A percentile compares a stretch with the other conserved stretches of the same genome.
phyloP scores from a whole-genome alignment of 2,113 vertebrate species.

The Halichoerus grypus region DNA sequence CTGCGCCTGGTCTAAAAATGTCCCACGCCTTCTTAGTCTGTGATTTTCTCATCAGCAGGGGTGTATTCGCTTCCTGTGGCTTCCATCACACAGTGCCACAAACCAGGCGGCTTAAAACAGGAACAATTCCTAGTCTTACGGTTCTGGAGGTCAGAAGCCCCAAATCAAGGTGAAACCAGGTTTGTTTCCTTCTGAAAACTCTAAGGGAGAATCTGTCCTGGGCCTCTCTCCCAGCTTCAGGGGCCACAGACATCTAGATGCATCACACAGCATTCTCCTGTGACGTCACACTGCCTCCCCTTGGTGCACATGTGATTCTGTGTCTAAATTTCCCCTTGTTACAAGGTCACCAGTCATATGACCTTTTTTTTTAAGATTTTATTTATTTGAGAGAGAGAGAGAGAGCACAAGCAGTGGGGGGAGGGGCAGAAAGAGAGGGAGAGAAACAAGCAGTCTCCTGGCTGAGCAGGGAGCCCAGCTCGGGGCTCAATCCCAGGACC shows the following conservation, averaged over 20 bases:
- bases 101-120: not conserved
- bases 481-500: not conserved
- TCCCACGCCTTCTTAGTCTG: not conserved
- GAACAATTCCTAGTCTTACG: not conserved
- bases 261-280: fast-evolving
- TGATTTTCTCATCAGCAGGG: not conserved
- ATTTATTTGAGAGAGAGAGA: not conserved
- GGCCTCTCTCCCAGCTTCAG: not conserved
- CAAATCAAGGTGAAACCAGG: not conserved
- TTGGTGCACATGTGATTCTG: not conserved
- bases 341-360: not conserved
- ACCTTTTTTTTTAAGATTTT: not conserved
- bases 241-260: not conserved
- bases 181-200: not conserved
- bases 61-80: not conserved
- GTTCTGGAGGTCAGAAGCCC: not conserved
- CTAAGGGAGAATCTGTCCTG: not conserved
- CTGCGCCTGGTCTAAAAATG: not conserved
- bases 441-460: not conserved
- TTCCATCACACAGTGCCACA: not conserved
- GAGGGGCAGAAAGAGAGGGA: not conserved
- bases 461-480: not conserved
- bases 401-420: not conserved
- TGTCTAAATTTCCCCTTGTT: not conserved
- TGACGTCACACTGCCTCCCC: not conserved